Conservation (phyloP, 2,113 vertebrate species). For the Indicator maculatus region DNA sequence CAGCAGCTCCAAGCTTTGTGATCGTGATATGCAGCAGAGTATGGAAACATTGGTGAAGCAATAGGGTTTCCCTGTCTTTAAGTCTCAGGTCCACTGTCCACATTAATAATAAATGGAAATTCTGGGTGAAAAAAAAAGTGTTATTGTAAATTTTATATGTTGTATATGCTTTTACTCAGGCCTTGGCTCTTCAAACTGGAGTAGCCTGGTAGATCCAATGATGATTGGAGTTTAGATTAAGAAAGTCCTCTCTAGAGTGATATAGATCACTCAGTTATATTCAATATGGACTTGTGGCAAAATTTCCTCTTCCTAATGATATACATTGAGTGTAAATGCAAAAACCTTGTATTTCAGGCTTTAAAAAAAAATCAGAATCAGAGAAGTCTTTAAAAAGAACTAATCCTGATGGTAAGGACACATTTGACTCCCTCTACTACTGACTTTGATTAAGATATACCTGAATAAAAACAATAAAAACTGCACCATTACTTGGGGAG, state of each 20-base stretch:
- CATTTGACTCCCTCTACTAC: not conserved
- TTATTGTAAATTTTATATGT: not conserved
- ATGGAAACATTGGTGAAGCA: not conserved
- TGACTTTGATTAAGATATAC: not conserved
- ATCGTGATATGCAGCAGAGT: fast-evolving
- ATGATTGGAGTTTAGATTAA: not conserved
- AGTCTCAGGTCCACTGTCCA: not conserved
- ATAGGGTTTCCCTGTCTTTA: not conserved
- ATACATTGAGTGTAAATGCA: not conserved
- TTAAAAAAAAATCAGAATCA: not conserved
- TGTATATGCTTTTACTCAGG: not conserved
- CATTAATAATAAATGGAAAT: not conserved
- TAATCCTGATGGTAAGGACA: not conserved
- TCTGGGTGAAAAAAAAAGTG: fast-evolving
- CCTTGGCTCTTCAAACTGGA: not conserved
- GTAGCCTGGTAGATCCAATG: not conserved
- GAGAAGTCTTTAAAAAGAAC: not conserved
- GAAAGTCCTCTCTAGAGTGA: not conserved
- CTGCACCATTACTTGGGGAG: not conserved
- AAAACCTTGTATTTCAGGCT: not conserved
- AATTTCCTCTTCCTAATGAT: not conserved
- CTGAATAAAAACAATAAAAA: conserved; percentile 16
- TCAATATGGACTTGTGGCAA: not conserved
- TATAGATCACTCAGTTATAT: not conserved
- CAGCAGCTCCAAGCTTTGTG: not conserved